phyloP scores from a whole-genome alignment of 2,797 vertebrate genomes.

The Loris lydekkerianus region DNA sequence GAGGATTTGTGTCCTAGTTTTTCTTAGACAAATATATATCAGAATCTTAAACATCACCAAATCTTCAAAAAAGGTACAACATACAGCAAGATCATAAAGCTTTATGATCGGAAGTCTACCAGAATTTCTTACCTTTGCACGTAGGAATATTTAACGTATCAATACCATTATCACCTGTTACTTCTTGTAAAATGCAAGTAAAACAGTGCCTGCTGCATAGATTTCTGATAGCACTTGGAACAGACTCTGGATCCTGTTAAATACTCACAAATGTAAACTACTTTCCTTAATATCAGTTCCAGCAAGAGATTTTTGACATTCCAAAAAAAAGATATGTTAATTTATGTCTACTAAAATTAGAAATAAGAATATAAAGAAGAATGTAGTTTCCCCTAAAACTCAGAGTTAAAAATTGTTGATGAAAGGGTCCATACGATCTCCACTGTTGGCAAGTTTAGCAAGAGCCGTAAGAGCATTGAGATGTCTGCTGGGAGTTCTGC shows the following conservation, averaged over 20 bases:
- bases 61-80: neutral
- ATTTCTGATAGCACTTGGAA: neutral
- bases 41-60: neutral
- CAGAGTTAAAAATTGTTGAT: neutral
- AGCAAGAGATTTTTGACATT: neutral
- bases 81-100: neutral
- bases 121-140: neutral
- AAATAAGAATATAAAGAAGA: neutral
- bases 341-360: neutral
- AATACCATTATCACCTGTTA: neutral
- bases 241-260: neutral
- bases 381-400: neutral
- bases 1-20: neutral
- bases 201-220: neutral
- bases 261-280: neutral
- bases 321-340: neutral
- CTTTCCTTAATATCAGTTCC: neutral
- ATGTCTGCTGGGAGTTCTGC: neutral
- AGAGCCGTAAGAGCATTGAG: neutral
- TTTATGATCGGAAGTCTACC: neutral
- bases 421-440: neutral
- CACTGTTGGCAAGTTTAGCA: neutral
- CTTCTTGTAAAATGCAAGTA: neutral
- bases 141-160: neutral
- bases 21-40: neutral